Percentiles rank a stretch among this genome's conserved stretches.
These are phyloP conservation scores for Branchellion lobata DNA, from an alignment of 2,888 invertebrate genomes.

Conservation along the genomic window DNA sequence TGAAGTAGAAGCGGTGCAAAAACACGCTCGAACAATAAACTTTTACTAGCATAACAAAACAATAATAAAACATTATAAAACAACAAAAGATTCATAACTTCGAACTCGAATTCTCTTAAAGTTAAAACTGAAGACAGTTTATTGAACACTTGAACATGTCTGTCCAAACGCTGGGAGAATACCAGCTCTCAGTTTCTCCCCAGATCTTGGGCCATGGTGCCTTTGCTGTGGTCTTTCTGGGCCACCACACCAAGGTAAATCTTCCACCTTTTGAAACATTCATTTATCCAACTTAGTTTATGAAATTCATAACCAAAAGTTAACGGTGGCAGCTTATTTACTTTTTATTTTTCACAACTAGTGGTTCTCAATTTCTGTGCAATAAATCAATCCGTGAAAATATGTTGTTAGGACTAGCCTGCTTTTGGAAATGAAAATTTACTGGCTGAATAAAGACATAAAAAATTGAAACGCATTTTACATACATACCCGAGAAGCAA, in stretches of 20 bases:
- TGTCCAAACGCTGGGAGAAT: constrained; percentile 7
- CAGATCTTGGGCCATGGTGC: constrained; percentile 24
- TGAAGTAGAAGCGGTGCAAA: too few species aligned
- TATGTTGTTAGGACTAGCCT: too few species aligned
- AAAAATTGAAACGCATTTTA: too few species aligned
- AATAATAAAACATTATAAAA: background rate
- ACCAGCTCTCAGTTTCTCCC: background rate
- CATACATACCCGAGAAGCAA: too few species aligned
- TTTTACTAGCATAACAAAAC: background rate
- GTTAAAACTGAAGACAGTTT: too few species aligned
- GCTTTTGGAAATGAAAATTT: background rate
- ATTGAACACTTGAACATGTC: too few species aligned
- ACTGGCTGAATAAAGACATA: background rate
- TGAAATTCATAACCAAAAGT: too few species aligned
- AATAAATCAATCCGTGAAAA: too few species aligned
- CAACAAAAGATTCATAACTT: background rate
- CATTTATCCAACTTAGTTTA: background rate
- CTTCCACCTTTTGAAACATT: background rate
- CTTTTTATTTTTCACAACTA: background rate
- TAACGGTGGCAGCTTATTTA: too few species aligned
- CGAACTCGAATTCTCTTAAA: too few species aligned
- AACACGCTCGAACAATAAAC: background rate
- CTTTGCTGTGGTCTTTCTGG: constrained; percentile 33
- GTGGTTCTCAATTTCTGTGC: too few species aligned
- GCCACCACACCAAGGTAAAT: constrained; percentile 11